Percentiles rank a stretch among this genome's conserved stretches.
These are phyloP conservation scores for Monomorium pharaonis DNA, from an alignment of 1,140 invertebrate genomes.

Conservation along the genomic window DNA sequence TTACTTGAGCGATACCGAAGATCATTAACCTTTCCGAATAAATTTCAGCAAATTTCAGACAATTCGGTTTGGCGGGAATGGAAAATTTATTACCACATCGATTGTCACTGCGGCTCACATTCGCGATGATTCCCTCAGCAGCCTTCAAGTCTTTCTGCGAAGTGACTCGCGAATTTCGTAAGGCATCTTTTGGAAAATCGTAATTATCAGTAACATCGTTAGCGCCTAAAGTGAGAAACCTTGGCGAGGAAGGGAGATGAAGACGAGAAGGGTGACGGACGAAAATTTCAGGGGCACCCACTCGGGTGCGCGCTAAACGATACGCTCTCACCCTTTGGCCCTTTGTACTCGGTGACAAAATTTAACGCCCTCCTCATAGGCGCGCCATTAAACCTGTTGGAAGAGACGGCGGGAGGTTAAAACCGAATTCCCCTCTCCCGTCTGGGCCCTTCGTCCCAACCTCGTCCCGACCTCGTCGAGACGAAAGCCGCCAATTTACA, in stretches of 20 bases:
- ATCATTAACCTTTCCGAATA: neutral
- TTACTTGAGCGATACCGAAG: neutral
- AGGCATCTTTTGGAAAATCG: constrained; percentile 45
- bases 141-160: neutral
- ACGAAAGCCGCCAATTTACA: constrained; percentile 73
- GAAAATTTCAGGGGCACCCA: constrained; percentile 49
- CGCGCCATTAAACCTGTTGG: constrained; percentile 69
- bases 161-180: constrained; percentile 50
- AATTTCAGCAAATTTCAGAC: neutral
- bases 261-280: neutral
- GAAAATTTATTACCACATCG: neutral
- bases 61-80: no score
- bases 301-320: constrained; percentile 63
- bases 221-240: constrained; percentile 45
- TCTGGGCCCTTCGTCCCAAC: neutral
- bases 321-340: constrained; percentile 67
- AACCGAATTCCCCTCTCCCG: neutral
- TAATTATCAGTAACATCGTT: constrained; percentile 70
- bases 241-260: constrained; percentile 15
- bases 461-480: constrained; percentile 56
- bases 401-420: neutral
- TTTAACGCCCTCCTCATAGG: constrained; percentile 68
- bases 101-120: neutral
- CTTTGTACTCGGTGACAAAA: constrained; percentile 72
- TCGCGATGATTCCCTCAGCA: neutral